Percentiles rank a stretch among this genome's conserved stretches.
Evolutionary conservation across 2,888 invertebrate species (phyloP).

Genomic region (Apantesis nais): DNA sequence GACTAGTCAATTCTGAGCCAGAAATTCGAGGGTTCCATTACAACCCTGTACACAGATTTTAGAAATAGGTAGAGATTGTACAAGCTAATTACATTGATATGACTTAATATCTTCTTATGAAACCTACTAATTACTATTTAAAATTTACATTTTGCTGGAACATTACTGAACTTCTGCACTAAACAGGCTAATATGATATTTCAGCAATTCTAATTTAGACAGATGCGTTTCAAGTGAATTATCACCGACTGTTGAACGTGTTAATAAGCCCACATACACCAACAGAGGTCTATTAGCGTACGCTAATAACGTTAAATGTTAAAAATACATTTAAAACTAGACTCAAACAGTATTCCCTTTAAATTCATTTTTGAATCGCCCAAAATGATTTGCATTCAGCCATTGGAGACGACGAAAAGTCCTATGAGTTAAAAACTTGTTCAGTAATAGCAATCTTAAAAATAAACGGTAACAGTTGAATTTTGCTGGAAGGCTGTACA

Average conservation of each 20-base stretch:
- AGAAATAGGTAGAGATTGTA: no score
- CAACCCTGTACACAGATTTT: no score
- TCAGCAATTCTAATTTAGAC: slow-evolving; percentile 32
- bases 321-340: slow-evolving; percentile 12
- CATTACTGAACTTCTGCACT: background rate
- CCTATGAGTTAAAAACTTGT: background rate
- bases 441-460: background rate
- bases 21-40: no score
- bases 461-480: background rate
- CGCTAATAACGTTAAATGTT: slow-evolving; percentile 31
- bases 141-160: no score
- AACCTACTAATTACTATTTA: no score
- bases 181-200: slow-evolving; percentile 2
- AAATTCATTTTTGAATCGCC: slow-evolving; percentile 9
- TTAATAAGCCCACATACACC: slow-evolving; percentile 45
- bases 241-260: slow-evolving; percentile 52
- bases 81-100: no score
- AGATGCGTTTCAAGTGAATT: slow-evolving; percentile 56
- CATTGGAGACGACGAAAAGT: slow-evolving; percentile 15
- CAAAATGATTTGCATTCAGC: slow-evolving; percentile 17
- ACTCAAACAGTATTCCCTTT: background rate
- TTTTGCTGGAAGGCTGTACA: background rate
- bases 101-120: no score
- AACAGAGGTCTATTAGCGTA: slow-evolving; percentile 12
- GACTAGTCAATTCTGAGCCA: background rate